phyloP scores from a whole-genome alignment of 1,140 invertebrate genomes.

The Batillaria attramentaria region DNA sequence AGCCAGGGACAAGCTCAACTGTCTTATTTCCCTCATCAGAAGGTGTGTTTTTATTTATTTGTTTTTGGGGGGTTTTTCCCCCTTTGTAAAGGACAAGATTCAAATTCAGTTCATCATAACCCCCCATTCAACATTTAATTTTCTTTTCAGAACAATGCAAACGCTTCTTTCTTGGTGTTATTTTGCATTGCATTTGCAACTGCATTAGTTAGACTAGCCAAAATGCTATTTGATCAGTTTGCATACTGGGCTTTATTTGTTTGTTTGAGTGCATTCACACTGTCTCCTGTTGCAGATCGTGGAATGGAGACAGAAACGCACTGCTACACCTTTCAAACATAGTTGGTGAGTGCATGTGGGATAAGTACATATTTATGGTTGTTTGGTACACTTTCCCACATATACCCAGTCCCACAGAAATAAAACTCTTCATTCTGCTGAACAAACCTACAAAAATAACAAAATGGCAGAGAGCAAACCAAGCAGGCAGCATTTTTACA shows the following conservation, averaged over 20 bases:
- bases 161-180: neutral
- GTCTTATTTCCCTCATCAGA: constrained; percentile 52
- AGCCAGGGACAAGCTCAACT: constrained; percentile 50
- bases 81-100: neutral
- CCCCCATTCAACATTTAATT: neutral
- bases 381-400: too few relatives aligned
- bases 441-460: too few relatives aligned
- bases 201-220: too few relatives aligned
- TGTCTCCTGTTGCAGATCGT: constrained; percentile 43
- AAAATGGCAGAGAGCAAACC: neutral
- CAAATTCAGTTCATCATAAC: neutral
- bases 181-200: too few relatives aligned
- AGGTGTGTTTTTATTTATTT: constrained; percentile 41
- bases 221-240: too few relatives aligned
- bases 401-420: too few relatives aligned
- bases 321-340: constrained; percentile 57
- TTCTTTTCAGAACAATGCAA: neutral
- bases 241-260: neutral
- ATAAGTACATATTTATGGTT: neutral
- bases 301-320: constrained; percentile 54
- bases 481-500: neutral
- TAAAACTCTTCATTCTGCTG: too few relatives aligned
- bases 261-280: neutral
- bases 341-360: constrained; percentile 47
- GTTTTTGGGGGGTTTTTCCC: too few relatives aligned